Evolutionary conservation across 2,113 vertebrate species (phyloP).

Genomic region (human (Homo sapiens)): GRCh38 chr18:52616501-52617000

Average conservation of each 20-base stretch:
- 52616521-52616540: not conserved
- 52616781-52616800: not conserved
- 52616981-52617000: not conserved
- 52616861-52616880: not conserved
- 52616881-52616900: not conserved
- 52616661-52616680: not conserved
- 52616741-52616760: not conserved
- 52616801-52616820: not conserved
- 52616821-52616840: not conserved
- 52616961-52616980: not conserved
- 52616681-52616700: not conserved
- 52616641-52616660: not conserved
- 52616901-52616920: not conserved
- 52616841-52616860: not conserved
- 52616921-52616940: not conserved
- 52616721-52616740: not conserved
- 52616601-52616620: not conserved
- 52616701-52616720: not conserved
- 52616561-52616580: not conserved
- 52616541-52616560: not conserved
- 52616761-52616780: not conserved
- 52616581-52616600: not conserved
- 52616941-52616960: not conserved
- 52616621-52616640: not conserved
- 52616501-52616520: not conserved